These are phyloP conservation scores for Bergia puertoricense DNA, from an alignment of 92 coral and sea anemone genomes.

Conservation along the genomic window DNA sequence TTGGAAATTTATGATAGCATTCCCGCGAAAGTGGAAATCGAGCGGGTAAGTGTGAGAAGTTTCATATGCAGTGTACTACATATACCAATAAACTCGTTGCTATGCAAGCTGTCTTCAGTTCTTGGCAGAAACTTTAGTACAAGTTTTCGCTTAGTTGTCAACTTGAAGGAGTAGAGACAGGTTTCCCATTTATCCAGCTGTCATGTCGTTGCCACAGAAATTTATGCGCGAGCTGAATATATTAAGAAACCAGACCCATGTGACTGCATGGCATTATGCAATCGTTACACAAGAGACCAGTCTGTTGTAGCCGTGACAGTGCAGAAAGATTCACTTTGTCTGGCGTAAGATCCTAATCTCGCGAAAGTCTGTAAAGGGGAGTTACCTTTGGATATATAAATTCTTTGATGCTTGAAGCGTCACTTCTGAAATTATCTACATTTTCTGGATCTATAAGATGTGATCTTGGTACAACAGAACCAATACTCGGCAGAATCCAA, in stretches of 20 bases:
- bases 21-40: slow-evolving; percentile 66
- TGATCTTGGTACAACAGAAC: not conserved
- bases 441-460: not conserved
- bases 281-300: slow-evolving; percentile 46
- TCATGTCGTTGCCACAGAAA: slow-evolving; percentile 45
- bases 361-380: not conserved
- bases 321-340: slow-evolving; percentile 43
- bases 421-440: not conserved
- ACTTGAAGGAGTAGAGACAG: not conserved
- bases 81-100: slow-evolving; percentile 50
- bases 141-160: not conserved
- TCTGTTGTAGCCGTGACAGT: slow-evolving; percentile 36
- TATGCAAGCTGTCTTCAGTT: slow-evolving; percentile 46
- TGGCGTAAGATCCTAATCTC: slow-evolving; percentile 9
- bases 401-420: not conserved
- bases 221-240: slow-evolving; percentile 55
- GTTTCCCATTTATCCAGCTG: slow-evolving; percentile 44
- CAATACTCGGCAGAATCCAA: not conserved
- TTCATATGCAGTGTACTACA: not conserved
- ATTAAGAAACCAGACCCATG: slow-evolving; percentile 54
- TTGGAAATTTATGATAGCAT: slow-evolving; percentile 94
- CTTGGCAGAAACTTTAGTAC: not conserved
- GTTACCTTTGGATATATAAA: not conserved
- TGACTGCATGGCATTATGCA: slow-evolving; percentile 60
- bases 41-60: slow-evolving; percentile 64